Percentiles rank a stretch among this genome's conserved stretches.
phyloP scores from a whole-genome alignment of 2,113 vertebrate species.

The Lonchura striata region DNA sequence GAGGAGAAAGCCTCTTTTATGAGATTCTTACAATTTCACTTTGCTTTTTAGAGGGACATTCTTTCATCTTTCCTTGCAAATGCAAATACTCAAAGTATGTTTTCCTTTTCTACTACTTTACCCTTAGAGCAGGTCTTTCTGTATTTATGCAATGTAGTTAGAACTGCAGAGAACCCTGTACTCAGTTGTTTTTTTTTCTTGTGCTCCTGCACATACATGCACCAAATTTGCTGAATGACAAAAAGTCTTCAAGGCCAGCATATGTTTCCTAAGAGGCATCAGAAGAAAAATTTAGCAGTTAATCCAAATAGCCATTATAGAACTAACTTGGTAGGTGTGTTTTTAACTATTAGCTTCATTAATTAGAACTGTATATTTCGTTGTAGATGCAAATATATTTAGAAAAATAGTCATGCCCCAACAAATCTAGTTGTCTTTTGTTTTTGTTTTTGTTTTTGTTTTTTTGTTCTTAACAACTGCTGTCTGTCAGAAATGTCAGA shows the following conservation, averaged over 20 bases:
- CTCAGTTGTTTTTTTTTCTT: not conserved
- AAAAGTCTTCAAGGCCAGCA: not conserved
- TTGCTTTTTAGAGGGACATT: not conserved
- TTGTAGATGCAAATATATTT: conserved; percentile 54
- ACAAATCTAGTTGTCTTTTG: conserved; percentile 60
- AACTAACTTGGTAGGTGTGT: not conserved
- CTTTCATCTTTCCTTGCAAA: not conserved
- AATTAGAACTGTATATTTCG: conserved; percentile 1
- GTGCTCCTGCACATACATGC: not conserved
- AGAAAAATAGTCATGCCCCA: conserved; percentile 63
- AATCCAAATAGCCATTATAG: not conserved
- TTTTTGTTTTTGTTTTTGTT: conserved; percentile 62
- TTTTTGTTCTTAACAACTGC: conserved; percentile 79
- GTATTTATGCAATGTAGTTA: not conserved
- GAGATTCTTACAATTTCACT: not conserved
- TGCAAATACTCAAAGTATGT: not conserved
- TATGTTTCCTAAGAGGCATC: not conserved
- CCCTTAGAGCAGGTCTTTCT: not conserved
- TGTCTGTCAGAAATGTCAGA: conserved; percentile 81
- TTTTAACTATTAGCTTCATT: not conserved
- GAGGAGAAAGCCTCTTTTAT: not conserved
- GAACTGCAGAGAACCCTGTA: not conserved
- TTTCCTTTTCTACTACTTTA: not conserved
- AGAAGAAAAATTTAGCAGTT: not conserved
- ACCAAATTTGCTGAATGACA: not conserved